phyloP scores from a whole-genome alignment of 2,113 vertebrate genomes.

The Siphamia tubifer region DNA sequence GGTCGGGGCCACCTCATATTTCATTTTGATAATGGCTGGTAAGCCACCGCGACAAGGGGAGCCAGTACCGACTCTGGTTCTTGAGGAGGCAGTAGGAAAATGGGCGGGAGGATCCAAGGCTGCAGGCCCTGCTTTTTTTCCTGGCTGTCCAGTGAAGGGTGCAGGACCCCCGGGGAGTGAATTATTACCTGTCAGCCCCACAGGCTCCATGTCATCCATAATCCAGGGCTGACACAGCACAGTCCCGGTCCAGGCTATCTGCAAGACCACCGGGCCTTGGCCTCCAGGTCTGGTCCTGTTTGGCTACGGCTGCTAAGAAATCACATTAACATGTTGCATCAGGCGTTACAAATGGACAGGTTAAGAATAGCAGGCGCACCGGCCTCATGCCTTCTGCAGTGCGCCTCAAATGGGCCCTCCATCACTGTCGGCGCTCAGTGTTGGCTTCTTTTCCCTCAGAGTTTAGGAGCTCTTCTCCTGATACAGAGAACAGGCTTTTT shows the following conservation, averaged over 20 bases:
- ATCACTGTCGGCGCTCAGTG: neutral
- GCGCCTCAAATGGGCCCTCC: constrained; percentile 22
- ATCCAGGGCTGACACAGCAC: constrained; percentile 65
- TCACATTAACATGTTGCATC: constrained; percentile 61
- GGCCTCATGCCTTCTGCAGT: constrained; percentile 11
- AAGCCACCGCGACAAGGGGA: constrained; percentile 63
- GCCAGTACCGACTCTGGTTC: constrained; percentile 55
- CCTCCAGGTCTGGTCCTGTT: constrained; percentile 55
- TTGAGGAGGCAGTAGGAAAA: constrained; percentile 36
- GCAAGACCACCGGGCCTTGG: constrained; percentile 62
- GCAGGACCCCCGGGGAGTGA: constrained; percentile 75
- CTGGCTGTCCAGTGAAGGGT: constrained; percentile 64
- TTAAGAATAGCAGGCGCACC: constrained; percentile 14
- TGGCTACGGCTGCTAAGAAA: constrained; percentile 34
- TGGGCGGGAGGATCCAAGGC: constrained; percentile 31
- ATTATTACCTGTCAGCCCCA: constrained; percentile 78
- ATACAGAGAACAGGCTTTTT: no score
- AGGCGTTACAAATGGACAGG: constrained; percentile 42
- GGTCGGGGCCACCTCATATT: constrained; percentile 69
- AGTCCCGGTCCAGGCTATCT: constrained; percentile 38
- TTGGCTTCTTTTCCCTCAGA: neutral
- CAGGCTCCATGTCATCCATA: constrained; percentile 69
- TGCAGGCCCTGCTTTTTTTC: neutral
- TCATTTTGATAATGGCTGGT: constrained; percentile 71
- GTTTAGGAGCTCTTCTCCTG: no score